phyloP scores from a whole-genome alignment of 2,888 invertebrate species.

The Xestia xanthographa region DNA sequence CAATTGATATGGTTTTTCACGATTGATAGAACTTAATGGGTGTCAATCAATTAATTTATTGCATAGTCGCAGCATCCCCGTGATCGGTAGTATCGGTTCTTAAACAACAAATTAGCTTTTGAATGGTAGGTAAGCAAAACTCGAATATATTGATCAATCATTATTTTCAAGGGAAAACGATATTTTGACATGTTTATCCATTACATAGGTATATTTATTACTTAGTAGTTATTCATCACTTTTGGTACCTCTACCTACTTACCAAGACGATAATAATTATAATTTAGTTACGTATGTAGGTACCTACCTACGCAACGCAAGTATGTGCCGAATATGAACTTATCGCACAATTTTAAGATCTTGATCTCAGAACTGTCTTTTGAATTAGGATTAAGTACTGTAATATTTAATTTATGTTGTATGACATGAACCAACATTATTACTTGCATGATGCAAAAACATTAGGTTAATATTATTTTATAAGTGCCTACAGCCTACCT shows the following conservation, averaged over 20 bases:
- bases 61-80: constrained; percentile 9
- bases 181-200: background rate
- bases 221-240: too few species aligned
- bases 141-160: background rate
- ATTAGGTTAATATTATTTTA: too few species aligned
- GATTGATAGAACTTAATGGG: constrained; percentile 5
- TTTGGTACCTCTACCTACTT: too few species aligned
- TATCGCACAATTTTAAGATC: background rate
- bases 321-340: background rate
- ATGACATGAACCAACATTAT: too few species aligned
- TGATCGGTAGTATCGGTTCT: background rate
- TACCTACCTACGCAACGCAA: too few species aligned
- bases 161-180: background rate
- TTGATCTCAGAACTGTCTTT: background rate
- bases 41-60: constrained; percentile 30
- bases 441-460: too few species aligned
- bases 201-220: background rate
- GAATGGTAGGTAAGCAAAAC: background rate
- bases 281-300: too few species aligned
- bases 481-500: too few species aligned
- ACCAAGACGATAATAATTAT: background rate
- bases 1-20: constrained; percentile 44
- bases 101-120: background rate
- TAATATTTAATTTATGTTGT: too few species aligned
- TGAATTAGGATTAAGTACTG: too few species aligned